Evolutionary conservation across 2,797 vertebrate genomes (phyloP).

Genomic region (Sternarchorhynchus goeldii): DNA sequence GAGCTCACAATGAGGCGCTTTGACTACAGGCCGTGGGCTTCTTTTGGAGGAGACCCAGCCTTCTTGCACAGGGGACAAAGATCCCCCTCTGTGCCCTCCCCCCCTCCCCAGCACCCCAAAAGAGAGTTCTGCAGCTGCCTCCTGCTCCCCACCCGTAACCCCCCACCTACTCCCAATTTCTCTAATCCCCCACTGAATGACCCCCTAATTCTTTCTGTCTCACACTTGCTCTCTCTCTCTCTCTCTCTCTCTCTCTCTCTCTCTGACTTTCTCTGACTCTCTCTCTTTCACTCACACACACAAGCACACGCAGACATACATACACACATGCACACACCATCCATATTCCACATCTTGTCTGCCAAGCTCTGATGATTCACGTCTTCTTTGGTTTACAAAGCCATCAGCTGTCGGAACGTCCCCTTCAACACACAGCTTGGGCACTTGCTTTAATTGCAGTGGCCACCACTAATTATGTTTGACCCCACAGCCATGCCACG

Average conservation of each 20-base stretch:
- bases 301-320: conserved; percentile 7
- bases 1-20: conserved; percentile 70
- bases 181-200: conserved; percentile 77
- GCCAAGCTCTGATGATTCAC: conserved; percentile 56
- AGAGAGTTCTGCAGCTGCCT: conserved; percentile 76
- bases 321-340: conserved; percentile 17
- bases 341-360: conserved; percentile 47
- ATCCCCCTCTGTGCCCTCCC: conserved; percentile 68
- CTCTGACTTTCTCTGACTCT: neutral
- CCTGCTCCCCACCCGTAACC: conserved; percentile 33
- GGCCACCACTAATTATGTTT: conserved; percentile 64
- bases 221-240: conserved; percentile 39
- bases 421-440: conserved; percentile 62
- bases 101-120: conserved; percentile 61
- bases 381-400: conserved; percentile 66
- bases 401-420: conserved; percentile 72
- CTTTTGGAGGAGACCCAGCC: conserved; percentile 64
- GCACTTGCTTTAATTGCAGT: conserved; percentile 72
- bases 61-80: conserved; percentile 70
- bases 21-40: conserved; percentile 55
- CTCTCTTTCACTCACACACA: conserved; percentile 1
- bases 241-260: neutral
- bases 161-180: conserved; percentile 62
- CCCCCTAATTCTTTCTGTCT: conserved; percentile 41
- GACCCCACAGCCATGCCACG: conserved; percentile 44